Evolutionary conservation across 1,140 invertebrate genomes (phyloP).

Genomic region (Telenomus remus): DNA sequence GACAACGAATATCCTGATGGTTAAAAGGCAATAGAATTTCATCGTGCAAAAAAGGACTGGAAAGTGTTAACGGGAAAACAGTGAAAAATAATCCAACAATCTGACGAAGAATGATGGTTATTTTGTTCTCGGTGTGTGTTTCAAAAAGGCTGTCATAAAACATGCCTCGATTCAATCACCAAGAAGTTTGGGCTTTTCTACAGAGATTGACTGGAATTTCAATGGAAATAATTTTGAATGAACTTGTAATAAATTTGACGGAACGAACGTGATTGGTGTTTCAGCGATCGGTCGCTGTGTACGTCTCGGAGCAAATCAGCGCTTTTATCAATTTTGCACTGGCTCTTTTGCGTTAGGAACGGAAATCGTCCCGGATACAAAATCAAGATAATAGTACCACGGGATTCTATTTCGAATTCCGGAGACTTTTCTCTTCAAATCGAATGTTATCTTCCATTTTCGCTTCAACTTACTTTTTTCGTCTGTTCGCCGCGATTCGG

Average conservation of each 20-base stretch:
- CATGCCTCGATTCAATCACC: too few species aligned
- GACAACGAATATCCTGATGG: slow-evolving; percentile 6
- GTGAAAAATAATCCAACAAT: too few species aligned
- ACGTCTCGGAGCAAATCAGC: slow-evolving; percentile 24
- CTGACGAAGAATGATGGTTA: not conserved
- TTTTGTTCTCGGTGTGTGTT: too few species aligned
- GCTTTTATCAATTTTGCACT: slow-evolving; percentile 43
- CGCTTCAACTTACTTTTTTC: slow-evolving; percentile 22
- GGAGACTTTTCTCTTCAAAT: slow-evolving; percentile 43
- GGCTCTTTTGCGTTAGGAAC: slow-evolving; percentile 31
- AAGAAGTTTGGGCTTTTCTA: too few species aligned
- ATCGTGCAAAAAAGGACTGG: not conserved
- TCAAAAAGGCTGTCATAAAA: too few species aligned
- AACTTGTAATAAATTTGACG: slow-evolving; percentile 26
- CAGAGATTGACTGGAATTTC: slow-evolving; percentile 9
- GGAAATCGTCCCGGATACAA: slow-evolving; percentile 47
- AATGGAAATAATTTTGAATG: slow-evolving; percentile 32
- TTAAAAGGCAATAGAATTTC: slow-evolving; percentile 4
- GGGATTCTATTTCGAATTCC: slow-evolving; percentile 48
- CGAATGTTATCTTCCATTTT: slow-evolving; percentile 41
- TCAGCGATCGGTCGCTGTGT: slow-evolving; percentile 16
- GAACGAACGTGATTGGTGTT: slow-evolving; percentile 22
- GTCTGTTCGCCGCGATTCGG: slow-evolving; percentile 19
- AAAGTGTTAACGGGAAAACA: too few species aligned
- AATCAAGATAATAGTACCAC: slow-evolving; percentile 51